Evolutionary conservation across 1,140 invertebrate genomes (phyloP).

Genomic region (Scaptodrosophila lebanonensis): DNA sequence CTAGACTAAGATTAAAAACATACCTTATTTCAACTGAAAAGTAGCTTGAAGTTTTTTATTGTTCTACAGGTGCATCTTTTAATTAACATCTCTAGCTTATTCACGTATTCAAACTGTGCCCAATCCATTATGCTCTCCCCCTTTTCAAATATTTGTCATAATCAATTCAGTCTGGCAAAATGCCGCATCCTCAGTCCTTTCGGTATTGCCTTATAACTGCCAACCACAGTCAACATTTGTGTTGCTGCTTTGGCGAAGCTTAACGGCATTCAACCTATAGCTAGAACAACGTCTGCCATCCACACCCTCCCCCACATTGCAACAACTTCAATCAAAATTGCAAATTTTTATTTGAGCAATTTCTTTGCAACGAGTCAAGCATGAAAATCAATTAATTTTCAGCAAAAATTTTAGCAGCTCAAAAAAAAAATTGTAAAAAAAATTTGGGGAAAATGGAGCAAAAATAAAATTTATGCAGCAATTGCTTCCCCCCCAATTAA

Average conservation of each 20-base stretch:
- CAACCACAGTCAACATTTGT: slow-evolving; percentile 26
- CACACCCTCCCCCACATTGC: slow-evolving; percentile 5
- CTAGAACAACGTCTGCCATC: slow-evolving; percentile 2
- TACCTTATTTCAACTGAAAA: no score
- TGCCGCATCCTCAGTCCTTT: not conserved
- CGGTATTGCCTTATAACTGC: not conserved
- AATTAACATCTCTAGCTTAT: no score
- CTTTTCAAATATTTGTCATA: slow-evolving; percentile 11
- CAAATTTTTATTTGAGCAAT: slow-evolving; percentile 73
- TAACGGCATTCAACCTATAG: slow-evolving; percentile 37
- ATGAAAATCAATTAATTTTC: slow-evolving; percentile 74
- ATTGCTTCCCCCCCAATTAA: slow-evolving; percentile 72
- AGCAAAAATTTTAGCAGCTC: slow-evolving; percentile 56
- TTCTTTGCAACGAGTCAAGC: slow-evolving; percentile 66
- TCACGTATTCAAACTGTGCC: no score
- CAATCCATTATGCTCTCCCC: not conserved
- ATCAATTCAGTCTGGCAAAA: slow-evolving; percentile 46
- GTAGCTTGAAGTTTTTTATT: no score
- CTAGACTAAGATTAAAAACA: no score
- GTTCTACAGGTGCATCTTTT: no score
- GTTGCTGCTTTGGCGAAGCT: slow-evolving; percentile 56
- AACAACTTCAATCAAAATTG: slow-evolving; percentile 72
- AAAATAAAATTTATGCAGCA: slow-evolving; percentile 24
- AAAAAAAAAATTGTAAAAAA: slow-evolving; percentile 8
- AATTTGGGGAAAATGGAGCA: slow-evolving; percentile 13